A percentile compares a stretch with the other conserved stretches of the same genome.
These are phyloP conservation scores for Cricetomys ansorgei DNA, from an alignment of 2,113 vertebrate genomes.

Conservation along the genomic window DNA sequence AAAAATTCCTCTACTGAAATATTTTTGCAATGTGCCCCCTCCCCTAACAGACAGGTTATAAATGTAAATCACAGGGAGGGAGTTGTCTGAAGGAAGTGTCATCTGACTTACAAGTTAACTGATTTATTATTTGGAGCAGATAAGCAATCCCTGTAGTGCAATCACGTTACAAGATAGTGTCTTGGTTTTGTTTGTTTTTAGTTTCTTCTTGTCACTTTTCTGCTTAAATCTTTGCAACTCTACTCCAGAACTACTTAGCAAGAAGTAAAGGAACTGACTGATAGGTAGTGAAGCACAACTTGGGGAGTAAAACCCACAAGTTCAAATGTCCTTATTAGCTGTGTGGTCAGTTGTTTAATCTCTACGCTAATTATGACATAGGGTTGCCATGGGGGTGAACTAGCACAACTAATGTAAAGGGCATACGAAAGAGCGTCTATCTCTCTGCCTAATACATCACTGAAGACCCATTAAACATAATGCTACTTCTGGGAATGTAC, in stretches of 20 bases:
- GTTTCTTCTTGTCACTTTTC: neutral
- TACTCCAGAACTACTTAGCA: neutral
- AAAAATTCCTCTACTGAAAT: slow-evolving; percentile 8
- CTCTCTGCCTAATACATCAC: neutral
- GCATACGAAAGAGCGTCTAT: neutral
- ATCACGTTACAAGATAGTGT: neutral
- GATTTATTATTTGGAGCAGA: neutral
- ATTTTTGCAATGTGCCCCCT: slow-evolving; percentile 25
- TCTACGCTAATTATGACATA: neutral
- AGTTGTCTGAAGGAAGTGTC: neutral
- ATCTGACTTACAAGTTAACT: neutral
- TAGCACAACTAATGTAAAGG: neutral
- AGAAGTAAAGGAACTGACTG: neutral
- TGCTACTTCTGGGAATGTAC: neutral
- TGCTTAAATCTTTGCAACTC: neutral
- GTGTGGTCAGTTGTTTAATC: neutral
- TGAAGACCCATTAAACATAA: neutral
- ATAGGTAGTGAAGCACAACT: neutral
- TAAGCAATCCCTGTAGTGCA: neutral
- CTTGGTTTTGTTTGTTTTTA: neutral
- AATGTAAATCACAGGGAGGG: neutral
- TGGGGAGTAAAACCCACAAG: neutral
- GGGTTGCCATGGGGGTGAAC: neutral
- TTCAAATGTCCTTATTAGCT: neutral
- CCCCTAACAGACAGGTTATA: neutral